phyloP scores from a whole-genome alignment of 1,140 invertebrate species.

The Sitodiplosis mosellana region DNA sequence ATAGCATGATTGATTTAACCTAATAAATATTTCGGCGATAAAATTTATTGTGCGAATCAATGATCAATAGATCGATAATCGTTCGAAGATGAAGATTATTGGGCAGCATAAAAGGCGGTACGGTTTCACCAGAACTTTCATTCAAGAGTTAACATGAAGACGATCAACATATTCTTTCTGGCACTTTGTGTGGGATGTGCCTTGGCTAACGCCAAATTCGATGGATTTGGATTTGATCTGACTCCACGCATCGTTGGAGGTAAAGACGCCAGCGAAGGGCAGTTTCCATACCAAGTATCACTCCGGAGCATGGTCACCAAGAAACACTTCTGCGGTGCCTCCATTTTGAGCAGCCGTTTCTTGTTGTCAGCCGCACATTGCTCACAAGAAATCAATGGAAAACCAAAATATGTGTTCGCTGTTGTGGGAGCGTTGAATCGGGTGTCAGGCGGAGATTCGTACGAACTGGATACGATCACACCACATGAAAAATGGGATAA shows the following conservation, averaged over 20 bases:
- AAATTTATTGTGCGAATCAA: too few species aligned
- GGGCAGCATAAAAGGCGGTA: too few species aligned
- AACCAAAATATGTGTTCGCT: neutral
- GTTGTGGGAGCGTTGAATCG: neutral
- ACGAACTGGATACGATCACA: neutral
- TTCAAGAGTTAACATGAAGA: too few species aligned
- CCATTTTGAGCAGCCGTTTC: slow-evolving; percentile 28
- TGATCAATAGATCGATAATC: too few species aligned
- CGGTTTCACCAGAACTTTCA: too few species aligned
- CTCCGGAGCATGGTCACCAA: neutral
- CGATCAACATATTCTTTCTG: too few species aligned
- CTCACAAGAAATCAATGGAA: neutral
- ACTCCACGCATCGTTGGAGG: slow-evolving; percentile 20
- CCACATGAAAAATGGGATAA: neutral
- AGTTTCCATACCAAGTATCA: slow-evolving; percentile 30
- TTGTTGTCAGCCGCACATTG: slow-evolving; percentile 37
- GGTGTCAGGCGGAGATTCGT: neutral
- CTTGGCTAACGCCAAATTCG: too few species aligned
- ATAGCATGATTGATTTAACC: too few species aligned
- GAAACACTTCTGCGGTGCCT: slow-evolving; percentile 28
- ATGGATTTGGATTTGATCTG: too few species aligned
- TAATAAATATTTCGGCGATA: too few species aligned
- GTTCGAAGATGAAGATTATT: too few species aligned
- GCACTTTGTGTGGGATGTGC: too few species aligned
- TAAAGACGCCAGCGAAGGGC: slow-evolving; percentile 6